A percentile compares a stretch with the other conserved stretches of the same genome.
Evolutionary conservation across 1,140 invertebrate species (phyloP).

Genomic region (Liolophura sinensis): DNA sequence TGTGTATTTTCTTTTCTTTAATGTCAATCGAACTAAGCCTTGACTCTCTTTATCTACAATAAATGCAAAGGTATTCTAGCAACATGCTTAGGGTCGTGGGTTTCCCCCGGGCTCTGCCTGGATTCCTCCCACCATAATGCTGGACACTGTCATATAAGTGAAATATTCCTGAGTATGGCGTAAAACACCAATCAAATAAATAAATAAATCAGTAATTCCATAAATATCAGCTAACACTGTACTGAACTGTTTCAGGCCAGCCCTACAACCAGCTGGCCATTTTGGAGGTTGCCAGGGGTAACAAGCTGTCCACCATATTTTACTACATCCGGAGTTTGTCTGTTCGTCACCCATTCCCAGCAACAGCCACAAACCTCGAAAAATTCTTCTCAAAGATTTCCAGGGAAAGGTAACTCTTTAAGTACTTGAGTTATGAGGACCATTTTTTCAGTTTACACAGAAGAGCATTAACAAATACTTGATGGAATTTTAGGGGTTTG

Average conservation of each 20-base stretch:
- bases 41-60: too few species aligned
- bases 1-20: too few species aligned
- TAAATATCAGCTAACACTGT: too few species aligned
- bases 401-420: conserved; percentile 50
- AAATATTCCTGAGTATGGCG: too few species aligned
- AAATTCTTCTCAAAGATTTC: conserved; percentile 64
- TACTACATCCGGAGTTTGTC: conserved; percentile 81
- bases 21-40: too few species aligned
- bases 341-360: conserved; percentile 81
- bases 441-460: background rate
- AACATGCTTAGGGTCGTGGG: too few species aligned
- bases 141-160: too few species aligned
- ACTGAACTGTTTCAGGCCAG: conserved; percentile 63
- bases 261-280: conserved; percentile 87
- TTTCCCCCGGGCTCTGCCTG: too few species aligned
- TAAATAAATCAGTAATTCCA: too few species aligned
- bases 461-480: background rate
- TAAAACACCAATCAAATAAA: too few species aligned
- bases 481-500: background rate
- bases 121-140: too few species aligned
- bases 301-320: conserved; percentile 80
- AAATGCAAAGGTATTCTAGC: too few species aligned
- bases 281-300: conserved; percentile 77
- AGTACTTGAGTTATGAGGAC: background rate
- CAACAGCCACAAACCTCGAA: conserved; percentile 77